Percentiles rank a stretch among this genome's conserved stretches.
Evolutionary conservation across 2,888 invertebrate genomes (phyloP).

Genomic region (Scelioninae gen. 2): DNA sequence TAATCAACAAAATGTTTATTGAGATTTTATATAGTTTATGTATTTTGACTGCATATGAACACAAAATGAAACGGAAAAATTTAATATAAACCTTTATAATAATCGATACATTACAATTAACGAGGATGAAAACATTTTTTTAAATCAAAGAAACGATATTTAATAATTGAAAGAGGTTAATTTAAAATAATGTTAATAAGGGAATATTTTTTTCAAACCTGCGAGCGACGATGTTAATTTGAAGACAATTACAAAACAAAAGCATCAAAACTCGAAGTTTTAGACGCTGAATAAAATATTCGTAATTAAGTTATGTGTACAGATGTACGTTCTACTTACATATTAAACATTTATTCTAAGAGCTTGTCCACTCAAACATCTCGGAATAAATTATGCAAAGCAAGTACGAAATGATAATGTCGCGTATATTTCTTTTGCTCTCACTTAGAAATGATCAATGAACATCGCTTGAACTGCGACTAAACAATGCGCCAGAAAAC

Average conservation of each 20-base stretch:
- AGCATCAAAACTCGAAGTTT: background rate
- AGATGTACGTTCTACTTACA: constrained; percentile 44
- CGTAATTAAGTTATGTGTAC: constrained; percentile 27
- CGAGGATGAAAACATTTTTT: too few relatives aligned
- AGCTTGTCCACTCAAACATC: constrained; percentile 19
- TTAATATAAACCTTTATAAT: too few relatives aligned
- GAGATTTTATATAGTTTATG: too few relatives aligned
- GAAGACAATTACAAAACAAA: background rate
- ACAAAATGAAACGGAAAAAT: too few relatives aligned
- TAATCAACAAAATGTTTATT: too few relatives aligned
- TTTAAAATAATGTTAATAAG: too few relatives aligned
- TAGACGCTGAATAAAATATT: constrained; percentile 37
- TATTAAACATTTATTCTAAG: constrained; percentile 41
- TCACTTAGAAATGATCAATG: constrained; percentile 16
- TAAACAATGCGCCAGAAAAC: background rate
- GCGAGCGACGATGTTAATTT: too few relatives aligned
- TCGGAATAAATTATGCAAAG: constrained; percentile 40
- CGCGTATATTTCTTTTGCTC: constrained; percentile 26
- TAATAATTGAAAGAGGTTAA: too few relatives aligned
- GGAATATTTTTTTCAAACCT: too few relatives aligned
- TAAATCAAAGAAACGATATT: too few relatives aligned
- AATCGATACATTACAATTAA: too few relatives aligned
- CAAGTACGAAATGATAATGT: constrained; percentile 24
- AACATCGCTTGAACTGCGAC: constrained; percentile 1
- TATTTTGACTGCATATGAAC: too few relatives aligned